phyloP scores from a whole-genome alignment of 2,113 vertebrate genomes.

The Carassius carassius region DNA sequence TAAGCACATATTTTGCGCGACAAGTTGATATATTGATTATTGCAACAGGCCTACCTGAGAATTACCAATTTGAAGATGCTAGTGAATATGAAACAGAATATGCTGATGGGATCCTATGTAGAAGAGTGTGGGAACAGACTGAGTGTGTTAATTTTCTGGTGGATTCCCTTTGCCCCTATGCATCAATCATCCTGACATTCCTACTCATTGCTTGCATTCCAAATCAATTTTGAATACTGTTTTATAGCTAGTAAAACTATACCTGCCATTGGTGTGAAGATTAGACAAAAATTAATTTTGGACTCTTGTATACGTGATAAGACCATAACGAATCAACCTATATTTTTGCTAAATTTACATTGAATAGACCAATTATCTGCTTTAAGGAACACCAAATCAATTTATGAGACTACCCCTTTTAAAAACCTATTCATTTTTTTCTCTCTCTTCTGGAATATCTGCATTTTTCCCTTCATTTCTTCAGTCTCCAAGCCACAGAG shows the following conservation, averaged over 20 bases:
- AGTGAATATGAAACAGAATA: not conserved
- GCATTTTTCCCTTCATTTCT: conserved; percentile 48
- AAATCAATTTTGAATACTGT: not conserved
- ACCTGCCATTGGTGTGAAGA: not conserved
- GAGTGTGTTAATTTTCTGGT: not conserved
- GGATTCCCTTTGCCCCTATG: not conserved
- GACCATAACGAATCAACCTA: not conserved
- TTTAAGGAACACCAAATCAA: not conserved
- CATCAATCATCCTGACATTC: too few relatives aligned
- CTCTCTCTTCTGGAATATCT: conserved; percentile 47
- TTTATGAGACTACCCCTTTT: not conserved
- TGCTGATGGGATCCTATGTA: not conserved
- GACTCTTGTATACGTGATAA: not conserved
- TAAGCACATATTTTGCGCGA: too few relatives aligned
- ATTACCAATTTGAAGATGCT: conserved; percentile 12
- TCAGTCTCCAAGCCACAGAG: conserved; percentile 51
- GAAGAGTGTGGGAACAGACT: not conserved
- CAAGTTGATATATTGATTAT: too few relatives aligned
- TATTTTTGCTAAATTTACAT: not conserved
- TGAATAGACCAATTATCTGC: not conserved
- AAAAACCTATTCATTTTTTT: not conserved
- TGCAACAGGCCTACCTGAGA: not conserved
- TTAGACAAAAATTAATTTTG: not conserved
- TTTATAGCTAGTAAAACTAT: not conserved
- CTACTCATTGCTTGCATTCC: not conserved